Conservation (phyloP, 2,888 invertebrate genomes). For the Lasioglossum marginatum region DNA sequence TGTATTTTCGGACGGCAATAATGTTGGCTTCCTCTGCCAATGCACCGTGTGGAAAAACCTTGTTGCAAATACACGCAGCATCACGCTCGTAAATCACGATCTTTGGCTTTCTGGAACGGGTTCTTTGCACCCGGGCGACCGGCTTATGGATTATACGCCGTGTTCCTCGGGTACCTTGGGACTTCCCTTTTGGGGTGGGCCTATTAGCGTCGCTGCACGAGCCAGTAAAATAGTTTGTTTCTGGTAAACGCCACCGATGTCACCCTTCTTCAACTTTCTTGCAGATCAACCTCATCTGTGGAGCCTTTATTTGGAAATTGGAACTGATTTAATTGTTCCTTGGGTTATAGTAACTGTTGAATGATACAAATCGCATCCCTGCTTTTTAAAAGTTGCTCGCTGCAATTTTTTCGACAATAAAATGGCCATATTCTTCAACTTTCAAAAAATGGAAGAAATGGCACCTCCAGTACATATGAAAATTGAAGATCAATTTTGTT, state of each 20-base stretch:
- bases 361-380: too few relatives aligned
- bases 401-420: neutral
- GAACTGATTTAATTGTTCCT: neutral
- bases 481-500: neutral
- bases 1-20: neutral
- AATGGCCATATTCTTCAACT: neutral
- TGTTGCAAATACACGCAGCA: slow-evolving; percentile 10
- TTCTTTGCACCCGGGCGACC: neutral
- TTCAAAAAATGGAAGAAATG: neutral
- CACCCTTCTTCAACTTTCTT: neutral
- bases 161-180: neutral
- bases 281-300: neutral
- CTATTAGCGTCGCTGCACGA: neutral
- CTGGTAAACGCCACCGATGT: neutral
- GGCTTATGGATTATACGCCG: neutral
- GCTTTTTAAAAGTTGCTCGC: too few relatives aligned
- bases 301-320: neutral
- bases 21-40: neutral
- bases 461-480: neutral
- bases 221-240: neutral
- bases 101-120: neutral
- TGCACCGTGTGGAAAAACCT: neutral
- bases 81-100: neutral
- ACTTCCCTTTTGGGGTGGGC: neutral
- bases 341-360: neutral